Percentiles rank a stretch among this genome's conserved stretches.
These are phyloP conservation scores for Amphiprion percula DNA, from an alignment of 2,113 vertebrate species.

Conservation along the genomic window DNA sequence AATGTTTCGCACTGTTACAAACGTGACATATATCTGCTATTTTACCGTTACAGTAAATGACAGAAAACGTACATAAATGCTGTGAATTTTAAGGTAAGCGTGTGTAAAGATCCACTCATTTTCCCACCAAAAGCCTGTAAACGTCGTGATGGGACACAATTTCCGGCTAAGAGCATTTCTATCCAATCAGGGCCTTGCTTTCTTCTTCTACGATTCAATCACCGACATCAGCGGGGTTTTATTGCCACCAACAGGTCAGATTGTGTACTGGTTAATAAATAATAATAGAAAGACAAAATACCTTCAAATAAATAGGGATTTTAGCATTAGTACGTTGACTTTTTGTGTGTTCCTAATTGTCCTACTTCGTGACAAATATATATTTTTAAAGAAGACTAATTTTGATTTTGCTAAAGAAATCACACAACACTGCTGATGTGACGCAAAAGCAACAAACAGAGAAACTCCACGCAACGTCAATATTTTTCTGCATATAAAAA, in stretches of 20 bases:
- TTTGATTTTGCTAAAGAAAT: too few relatives aligned
- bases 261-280: neutral
- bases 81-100: constrained; percentile 40
- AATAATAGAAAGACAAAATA: too few relatives aligned
- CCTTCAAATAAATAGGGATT: too few relatives aligned
- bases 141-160: constrained; percentile 29
- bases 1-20: neutral
- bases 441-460: too few relatives aligned
- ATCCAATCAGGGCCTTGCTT: constrained; percentile 35
- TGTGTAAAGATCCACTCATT: constrained; percentile 47
- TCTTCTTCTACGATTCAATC: constrained; percentile 48
- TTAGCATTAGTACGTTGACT: too few relatives aligned
- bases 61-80: neutral
- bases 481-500: too few relatives aligned
- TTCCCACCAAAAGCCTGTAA: constrained; percentile 75
- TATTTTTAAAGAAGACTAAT: too few relatives aligned
- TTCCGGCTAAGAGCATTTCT: constrained; percentile 20
- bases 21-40: neutral
- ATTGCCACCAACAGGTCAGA: constrained; percentile 3
- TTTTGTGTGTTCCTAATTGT: too few relatives aligned
- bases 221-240: accelerated
- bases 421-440: too few relatives aligned
- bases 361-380: too few relatives aligned
- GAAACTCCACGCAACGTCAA: too few relatives aligned
- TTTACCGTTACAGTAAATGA: neutral